These are phyloP conservation scores for Tetranychus piercei DNA, from an alignment of 2,888 invertebrate genomes.

Conservation along the genomic window DNA sequence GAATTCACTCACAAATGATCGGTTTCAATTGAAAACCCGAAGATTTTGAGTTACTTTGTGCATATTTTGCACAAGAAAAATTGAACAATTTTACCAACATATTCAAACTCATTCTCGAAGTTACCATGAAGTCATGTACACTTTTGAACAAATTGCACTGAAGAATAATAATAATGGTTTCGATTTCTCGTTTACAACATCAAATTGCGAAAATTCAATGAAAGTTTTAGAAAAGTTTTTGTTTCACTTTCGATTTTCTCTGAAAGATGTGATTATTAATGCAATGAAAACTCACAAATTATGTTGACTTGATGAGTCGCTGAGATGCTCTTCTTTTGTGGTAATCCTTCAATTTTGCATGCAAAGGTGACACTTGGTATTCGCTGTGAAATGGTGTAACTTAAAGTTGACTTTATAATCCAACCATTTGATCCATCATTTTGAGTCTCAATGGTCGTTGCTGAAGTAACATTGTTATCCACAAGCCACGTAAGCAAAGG, in stretches of 20 bases:
- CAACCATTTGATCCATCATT: conserved; percentile 13
- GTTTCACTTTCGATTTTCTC: too few relatives aligned
- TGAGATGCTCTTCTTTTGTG: conserved; percentile 23
- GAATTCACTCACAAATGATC: too few relatives aligned
- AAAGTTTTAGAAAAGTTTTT: too few relatives aligned
- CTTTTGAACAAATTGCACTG: too few relatives aligned
- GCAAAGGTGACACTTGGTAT: conserved; percentile 16
- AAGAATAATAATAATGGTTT: too few relatives aligned
- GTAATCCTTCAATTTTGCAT: conserved; percentile 15
- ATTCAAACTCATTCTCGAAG: not conserved
- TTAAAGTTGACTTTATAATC: conserved; percentile 20
- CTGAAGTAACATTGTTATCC: conserved; percentile 17
- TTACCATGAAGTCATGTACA: not conserved
- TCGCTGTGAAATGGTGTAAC: conserved; percentile 19
- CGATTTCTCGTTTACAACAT: too few relatives aligned
- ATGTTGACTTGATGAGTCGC: conserved; percentile 25
- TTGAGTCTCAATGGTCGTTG: conserved; percentile 10
- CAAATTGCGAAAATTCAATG: too few relatives aligned
- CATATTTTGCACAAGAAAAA: too few relatives aligned
- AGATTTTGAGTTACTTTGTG: too few relatives aligned
- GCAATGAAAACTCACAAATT: conserved; percentile 24
- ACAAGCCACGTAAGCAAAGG: conserved; percentile 21
- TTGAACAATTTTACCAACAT: not conserved
- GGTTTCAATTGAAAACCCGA: too few relatives aligned
- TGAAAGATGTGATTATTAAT: not conserved